Conservation (phyloP, 2,888 invertebrate genomes). For the Spilosoma lubricipeda region DNA sequence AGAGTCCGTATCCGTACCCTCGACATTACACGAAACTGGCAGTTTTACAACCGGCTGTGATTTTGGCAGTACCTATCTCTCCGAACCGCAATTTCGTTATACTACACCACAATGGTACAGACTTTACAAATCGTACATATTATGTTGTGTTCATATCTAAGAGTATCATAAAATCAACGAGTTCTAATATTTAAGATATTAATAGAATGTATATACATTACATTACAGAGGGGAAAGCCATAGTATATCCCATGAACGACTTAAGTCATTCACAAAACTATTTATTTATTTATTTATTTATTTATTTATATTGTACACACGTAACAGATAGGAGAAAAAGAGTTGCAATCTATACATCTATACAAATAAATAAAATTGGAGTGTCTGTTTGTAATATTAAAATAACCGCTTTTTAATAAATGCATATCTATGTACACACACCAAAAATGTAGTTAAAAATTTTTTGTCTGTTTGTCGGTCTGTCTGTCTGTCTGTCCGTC, state of each 20-base stretch:
- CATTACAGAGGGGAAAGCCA: neutral
- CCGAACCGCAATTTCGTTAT: constrained; percentile 4
- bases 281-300: too few relatives aligned
- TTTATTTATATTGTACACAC: too few relatives aligned
- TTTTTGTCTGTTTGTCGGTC: too few relatives aligned
- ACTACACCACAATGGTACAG: neutral
- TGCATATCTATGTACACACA: too few relatives aligned
- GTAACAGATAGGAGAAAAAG: too few relatives aligned
- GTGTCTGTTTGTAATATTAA: too few relatives aligned
- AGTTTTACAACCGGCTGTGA: constrained; percentile 11
- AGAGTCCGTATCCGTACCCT: constrained; percentile 6
- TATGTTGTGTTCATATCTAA: neutral
- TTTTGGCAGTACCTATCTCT: constrained; percentile 9
- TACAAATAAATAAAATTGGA: too few relatives aligned
- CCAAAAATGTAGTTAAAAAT: too few relatives aligned
- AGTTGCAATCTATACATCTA: too few relatives aligned
- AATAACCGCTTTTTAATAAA: too few relatives aligned
- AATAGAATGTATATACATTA: neutral
- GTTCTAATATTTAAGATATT: neutral
- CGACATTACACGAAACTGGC: constrained; percentile 5
- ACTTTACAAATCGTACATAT: neutral
- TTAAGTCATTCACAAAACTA: neutral
- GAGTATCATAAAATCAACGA: neutral
- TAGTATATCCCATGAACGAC: neutral
- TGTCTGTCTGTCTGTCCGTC: too few relatives aligned